Conservation (phyloP, 1,140 invertebrate species). For the Drosophila rufa region DNA sequence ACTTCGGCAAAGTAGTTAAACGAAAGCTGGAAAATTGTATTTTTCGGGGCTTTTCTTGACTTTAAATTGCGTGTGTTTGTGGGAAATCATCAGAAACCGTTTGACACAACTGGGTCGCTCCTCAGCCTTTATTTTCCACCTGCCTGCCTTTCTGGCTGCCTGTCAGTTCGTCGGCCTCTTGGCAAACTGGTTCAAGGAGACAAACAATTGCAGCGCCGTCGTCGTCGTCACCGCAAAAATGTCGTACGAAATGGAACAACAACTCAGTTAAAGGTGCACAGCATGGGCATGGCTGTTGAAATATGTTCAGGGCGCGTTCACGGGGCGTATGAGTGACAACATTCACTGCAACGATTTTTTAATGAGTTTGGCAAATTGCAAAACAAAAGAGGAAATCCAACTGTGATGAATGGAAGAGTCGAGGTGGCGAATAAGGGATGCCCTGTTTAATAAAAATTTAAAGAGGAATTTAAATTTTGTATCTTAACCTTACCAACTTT, state of each 20-base stretch:
- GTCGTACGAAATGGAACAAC: conserved; percentile 62
- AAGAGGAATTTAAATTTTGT: too few relatives aligned
- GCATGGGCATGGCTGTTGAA: conserved; percentile 48
- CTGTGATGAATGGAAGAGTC: not conserved
- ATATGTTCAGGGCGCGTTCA: conserved; percentile 30
- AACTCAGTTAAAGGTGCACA: conserved; percentile 58
- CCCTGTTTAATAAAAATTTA: not conserved
- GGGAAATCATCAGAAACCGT: conserved; percentile 34
- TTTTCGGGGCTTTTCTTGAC: conserved; percentile 28
- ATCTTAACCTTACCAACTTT: too few relatives aligned
- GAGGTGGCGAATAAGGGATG: not conserved
- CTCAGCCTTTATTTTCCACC: conserved; percentile 24
- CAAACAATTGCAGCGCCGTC: conserved; percentile 63
- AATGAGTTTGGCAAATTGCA: conserved; percentile 65
- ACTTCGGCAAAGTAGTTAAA: conserved; percentile 27
- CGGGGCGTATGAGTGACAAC: conserved; percentile 56
- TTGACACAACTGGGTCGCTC: conserved; percentile 65
- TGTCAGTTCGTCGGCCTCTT: conserved; percentile 26
- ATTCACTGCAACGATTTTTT: conserved; percentile 69
- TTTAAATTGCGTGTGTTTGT: conserved; percentile 41
- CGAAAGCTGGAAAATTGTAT: conserved; percentile 29
- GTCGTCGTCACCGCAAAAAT: conserved; percentile 59
- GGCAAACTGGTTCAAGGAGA: conserved; percentile 79
- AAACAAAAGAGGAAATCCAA: conserved; percentile 25
- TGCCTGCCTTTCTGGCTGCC: not conserved